A percentile compares a stretch with the other conserved stretches of the same genome.
Evolutionary conservation across 2,797 vertebrate genomes (phyloP).

Genomic region (Bucorvus abyssinicus): DNA sequence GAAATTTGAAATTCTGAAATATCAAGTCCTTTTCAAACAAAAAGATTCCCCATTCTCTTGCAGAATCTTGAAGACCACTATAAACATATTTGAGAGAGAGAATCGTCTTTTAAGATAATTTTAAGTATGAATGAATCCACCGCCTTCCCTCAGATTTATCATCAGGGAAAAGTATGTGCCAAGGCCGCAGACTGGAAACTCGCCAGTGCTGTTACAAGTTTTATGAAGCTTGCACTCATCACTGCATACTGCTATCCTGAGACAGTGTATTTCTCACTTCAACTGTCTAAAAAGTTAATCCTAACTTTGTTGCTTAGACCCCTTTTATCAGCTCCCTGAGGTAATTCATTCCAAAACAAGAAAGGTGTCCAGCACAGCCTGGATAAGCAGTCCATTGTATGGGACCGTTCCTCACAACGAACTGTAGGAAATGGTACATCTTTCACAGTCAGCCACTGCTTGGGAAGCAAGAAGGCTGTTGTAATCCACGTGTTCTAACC

Average conservation of each 20-base stretch:
- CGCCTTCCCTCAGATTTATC: neutral
- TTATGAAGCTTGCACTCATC: neutral
- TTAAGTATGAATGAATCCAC: neutral
- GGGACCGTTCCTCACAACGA: neutral
- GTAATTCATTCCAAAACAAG: neutral
- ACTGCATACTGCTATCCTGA: neutral
- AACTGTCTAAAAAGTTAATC: neutral
- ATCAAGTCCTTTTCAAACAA: neutral
- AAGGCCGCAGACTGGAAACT: neutral
- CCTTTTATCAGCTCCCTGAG: neutral
- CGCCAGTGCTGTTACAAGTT: neutral
- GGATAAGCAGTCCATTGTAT: neutral
- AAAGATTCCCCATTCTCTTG: neutral
- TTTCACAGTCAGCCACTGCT: neutral
- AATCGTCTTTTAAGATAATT: neutral
- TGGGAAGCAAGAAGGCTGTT: neutral
- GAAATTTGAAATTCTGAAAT: neutral
- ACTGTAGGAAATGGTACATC: neutral
- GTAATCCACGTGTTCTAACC: neutral
- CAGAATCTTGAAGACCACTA: neutral
- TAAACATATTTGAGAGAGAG: neutral
- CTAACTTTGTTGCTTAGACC: neutral
- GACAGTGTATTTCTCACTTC: neutral
- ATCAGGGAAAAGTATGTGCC: neutral
- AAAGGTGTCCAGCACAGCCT: neutral